Evolutionary conservation across 2,888 invertebrate species (phyloP), one percentile per base, ranked within the genome.

Genomic region (Eremobia ochroleuca): DNA sequence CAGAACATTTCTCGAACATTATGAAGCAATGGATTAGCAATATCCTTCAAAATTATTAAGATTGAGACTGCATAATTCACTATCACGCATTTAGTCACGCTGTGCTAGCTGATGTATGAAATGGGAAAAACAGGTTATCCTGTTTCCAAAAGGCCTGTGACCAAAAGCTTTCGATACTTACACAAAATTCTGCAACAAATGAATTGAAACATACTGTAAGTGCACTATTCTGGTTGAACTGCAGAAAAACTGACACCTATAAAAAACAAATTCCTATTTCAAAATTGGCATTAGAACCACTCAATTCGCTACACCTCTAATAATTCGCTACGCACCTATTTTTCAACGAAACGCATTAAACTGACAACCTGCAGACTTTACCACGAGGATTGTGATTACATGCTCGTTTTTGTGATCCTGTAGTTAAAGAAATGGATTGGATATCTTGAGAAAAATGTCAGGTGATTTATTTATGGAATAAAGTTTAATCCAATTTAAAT

Each of bases 321-420:
- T 37, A 37, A 86, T 87, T 87, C 69, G 88, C 40, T 70, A 34
- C 83, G 83, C 78, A 40, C 75, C 55, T 59, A 78, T 71, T 85
- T 78, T 77, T 72, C 11, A 31, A 77, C 58, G 76, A 77, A 87
- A 79, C 28, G 21, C 62, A 75, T 78, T 65, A 74, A 25, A 70
- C 43, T 64, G 75, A 70, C 79, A 76, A 83, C 89, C 88, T 89
- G 85, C 82, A 74, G 64, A 72, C 55, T 85, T 91, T 94, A 90
- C 94, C 94, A 94, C 94, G 93, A 83, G 79, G 93, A 92, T 94
- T 90, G 43, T 15, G 73, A 93, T 93, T 94, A 90, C 91, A 94
- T 86, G 92, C 85, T 77, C 31, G 69, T 82, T 81, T 87, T 87
- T 85, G 67, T 72, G 34, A 65, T 58, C 18, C 37, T 13, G 13